phyloP scores from a whole-genome alignment of 1,140 invertebrate species.

The Achatina immaculata region DNA sequence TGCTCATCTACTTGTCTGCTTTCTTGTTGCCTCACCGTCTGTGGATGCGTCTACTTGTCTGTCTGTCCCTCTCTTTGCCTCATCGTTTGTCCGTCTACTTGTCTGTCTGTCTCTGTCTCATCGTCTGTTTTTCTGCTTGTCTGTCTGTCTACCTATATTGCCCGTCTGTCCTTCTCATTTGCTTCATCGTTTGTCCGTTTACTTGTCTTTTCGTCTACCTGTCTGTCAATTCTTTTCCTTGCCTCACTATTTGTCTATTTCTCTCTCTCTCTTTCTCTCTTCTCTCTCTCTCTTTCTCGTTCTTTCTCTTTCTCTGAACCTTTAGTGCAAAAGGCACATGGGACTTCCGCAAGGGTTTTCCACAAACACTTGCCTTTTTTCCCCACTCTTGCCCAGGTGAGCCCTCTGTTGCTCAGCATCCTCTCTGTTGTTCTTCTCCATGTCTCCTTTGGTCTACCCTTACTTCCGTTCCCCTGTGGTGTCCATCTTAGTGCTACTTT shows the following conservation, averaged over 20 bases:
- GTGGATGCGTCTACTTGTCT: background rate
- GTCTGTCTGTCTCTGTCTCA: background rate
- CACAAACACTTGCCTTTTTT: too few relatives aligned
- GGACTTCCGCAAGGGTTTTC: too few relatives aligned
- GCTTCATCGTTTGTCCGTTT: background rate
- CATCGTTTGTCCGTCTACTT: background rate
- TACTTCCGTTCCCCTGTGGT: too few relatives aligned
- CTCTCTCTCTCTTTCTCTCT: constrained; percentile 9
- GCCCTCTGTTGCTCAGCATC: too few relatives aligned
- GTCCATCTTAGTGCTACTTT: too few relatives aligned
- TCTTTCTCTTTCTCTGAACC: background rate
- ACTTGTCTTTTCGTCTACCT: background rate
- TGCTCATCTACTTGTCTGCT: too few relatives aligned
- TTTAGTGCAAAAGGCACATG: too few relatives aligned
- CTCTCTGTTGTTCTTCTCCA: too few relatives aligned
- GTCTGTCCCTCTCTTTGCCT: background rate
- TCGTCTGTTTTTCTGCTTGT: background rate
- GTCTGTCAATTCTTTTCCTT: constrained; percentile 10
- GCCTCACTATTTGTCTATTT: constrained; percentile 18
- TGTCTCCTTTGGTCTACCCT: too few relatives aligned
- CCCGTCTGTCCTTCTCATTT: background rate
- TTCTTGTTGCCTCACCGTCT: too few relatives aligned
- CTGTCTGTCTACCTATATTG: background rate
- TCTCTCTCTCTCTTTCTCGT: background rate
- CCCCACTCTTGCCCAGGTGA: too few relatives aligned